Evolutionary conservation across 2,113 vertebrate species (phyloP).

Genomic region (Sorex fumeus): DNA sequence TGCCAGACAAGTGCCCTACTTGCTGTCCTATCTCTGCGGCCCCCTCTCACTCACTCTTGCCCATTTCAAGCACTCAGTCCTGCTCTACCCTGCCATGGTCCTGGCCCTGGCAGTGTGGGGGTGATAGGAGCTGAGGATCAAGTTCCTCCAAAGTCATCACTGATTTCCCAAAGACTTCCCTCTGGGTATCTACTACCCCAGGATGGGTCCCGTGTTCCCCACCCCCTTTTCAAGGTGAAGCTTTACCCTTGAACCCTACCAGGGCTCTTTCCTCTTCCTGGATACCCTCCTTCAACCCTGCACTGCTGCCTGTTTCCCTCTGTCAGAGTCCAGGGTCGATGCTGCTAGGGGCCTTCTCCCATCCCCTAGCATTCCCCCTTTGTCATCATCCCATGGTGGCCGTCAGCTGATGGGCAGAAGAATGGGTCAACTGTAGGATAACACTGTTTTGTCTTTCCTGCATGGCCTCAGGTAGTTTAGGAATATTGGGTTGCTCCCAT

Average conservation of each 20-base stretch:
- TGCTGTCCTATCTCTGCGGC: too few species aligned
- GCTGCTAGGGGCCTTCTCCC: background rate
- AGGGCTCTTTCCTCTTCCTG: too few species aligned
- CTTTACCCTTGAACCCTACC: accelerated
- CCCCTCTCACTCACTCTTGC: background rate
- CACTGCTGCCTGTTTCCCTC: background rate
- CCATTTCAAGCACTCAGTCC: background rate
- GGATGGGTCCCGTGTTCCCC: too few species aligned
- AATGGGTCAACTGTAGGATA: too few species aligned
- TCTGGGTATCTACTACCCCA: background rate
- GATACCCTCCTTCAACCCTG: background rate
- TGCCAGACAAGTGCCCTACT: too few species aligned
- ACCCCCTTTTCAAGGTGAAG: background rate
- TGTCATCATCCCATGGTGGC: too few species aligned
- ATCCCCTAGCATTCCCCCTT: background rate
- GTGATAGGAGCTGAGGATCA: accelerated
- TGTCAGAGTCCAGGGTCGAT: background rate
- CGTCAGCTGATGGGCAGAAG: too few species aligned
- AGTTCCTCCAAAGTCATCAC: background rate
- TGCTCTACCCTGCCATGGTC: background rate
- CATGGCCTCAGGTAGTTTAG: too few species aligned
- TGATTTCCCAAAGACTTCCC: background rate
- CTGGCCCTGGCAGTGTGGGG: background rate
- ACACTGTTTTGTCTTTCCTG: too few species aligned
- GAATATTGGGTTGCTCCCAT: too few species aligned